These are phyloP conservation scores for Theonella swinhoei DNA, from an alignment of 37 sponge, comb jelly and placozoan genomes.

Conservation along the genomic window DNA sequence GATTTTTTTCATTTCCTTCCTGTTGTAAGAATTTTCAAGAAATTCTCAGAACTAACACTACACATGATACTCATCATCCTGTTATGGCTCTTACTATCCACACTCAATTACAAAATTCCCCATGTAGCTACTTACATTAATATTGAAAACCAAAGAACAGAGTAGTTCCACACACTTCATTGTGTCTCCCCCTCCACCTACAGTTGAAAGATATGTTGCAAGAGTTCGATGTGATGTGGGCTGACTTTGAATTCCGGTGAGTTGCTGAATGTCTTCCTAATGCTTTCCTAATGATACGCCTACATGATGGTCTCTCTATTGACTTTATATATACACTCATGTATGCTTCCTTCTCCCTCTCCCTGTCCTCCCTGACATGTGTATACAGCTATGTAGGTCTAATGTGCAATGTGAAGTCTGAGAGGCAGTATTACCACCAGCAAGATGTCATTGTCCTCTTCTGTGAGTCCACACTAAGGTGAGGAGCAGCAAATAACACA, in stretches of 20 bases:
- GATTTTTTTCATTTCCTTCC: too few species aligned
- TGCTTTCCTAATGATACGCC: not conserved
- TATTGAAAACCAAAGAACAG: too few species aligned
- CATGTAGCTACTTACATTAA: too few species aligned
- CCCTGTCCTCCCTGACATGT: too few species aligned
- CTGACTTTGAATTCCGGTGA: slow-evolving; percentile 89
- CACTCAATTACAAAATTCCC: too few species aligned
- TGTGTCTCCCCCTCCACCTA: not conserved
- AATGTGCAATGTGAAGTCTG: slow-evolving; percentile 82
- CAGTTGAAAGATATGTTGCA: slow-evolving; percentile 70
- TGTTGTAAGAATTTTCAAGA: too few species aligned
- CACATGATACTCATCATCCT: too few species aligned
- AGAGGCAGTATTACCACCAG: slow-evolving; percentile 73
- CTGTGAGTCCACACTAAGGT: slow-evolving; percentile 85
- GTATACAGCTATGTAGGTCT: slow-evolving; percentile 81
- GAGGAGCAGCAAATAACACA: slow-evolving; percentile 16
- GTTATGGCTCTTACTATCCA: too few species aligned
- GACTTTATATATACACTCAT: not conserved
- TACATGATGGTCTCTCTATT: not conserved
- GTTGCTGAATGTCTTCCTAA: not conserved
- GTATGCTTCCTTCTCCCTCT: too few species aligned
- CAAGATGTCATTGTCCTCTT: slow-evolving; percentile 84
- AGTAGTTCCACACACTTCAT: too few species aligned
- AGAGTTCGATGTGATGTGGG: slow-evolving; percentile 85
- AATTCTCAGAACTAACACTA: too few species aligned